A percentile compares a stretch with the other conserved stretches of the same genome.
These are phyloP conservation scores for Mesorhabditis spiculigera DNA, from an alignment of 2,888 invertebrate species.

Conservation along the genomic window DNA sequence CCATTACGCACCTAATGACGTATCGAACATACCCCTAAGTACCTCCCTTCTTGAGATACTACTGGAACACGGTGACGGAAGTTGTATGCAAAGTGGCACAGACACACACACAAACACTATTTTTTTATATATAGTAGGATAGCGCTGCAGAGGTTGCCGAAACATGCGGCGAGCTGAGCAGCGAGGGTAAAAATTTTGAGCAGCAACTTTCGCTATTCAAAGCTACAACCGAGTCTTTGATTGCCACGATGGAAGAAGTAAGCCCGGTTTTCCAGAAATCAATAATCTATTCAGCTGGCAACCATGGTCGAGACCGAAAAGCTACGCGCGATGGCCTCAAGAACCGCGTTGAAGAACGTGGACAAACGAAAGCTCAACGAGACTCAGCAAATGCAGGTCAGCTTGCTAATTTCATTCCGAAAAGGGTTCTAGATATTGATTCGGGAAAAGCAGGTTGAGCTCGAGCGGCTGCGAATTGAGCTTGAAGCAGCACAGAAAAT, in stretches of 20 bases:
- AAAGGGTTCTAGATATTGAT: constrained; percentile 18
- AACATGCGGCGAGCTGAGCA: background rate
- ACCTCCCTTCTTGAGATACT: too few species aligned
- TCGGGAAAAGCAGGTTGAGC: constrained; percentile 24
- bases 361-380: constrained; percentile 16
- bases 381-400: constrained; percentile 20
- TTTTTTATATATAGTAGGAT: too few species aligned
- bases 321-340: constrained; percentile 15
- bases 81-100: too few species aligned
- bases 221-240: constrained; percentile 14
- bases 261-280: background rate
- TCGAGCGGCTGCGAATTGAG: constrained; percentile 22
- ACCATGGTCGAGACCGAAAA: constrained; percentile 18
- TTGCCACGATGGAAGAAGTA: constrained; percentile 17
- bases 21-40: too few species aligned
- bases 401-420: constrained; percentile 1
- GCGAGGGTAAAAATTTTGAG: constrained; percentile 3
- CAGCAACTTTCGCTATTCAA: constrained; percentile 6
- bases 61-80: too few species aligned
- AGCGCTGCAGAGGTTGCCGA: background rate
- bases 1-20: too few species aligned
- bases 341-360: constrained; percentile 14
- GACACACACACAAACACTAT: too few species aligned
- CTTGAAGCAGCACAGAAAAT: constrained; percentile 24
- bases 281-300: constrained; percentile 12